A percentile compares a stretch with the other conserved stretches of the same genome.
phyloP scores from a whole-genome alignment of 2,888 invertebrate species.

The Cactoblastis cactorum region DNA sequence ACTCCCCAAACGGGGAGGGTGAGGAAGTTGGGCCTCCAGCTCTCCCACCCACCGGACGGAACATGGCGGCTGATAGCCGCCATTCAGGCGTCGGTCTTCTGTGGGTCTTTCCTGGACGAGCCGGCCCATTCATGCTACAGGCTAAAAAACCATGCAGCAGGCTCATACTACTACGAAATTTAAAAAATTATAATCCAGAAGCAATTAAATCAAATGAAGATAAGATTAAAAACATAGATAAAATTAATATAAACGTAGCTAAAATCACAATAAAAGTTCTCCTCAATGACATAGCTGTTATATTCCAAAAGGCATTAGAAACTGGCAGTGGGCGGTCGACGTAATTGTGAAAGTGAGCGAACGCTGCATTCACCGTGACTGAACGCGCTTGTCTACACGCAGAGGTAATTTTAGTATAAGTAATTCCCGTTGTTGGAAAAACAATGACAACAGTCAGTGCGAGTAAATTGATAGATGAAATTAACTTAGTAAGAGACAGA shows the following conservation, averaged over 20 bases:
- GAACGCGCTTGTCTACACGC: slow-evolving; percentile 9
- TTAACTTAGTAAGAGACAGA: no score
- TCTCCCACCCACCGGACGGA: no score
- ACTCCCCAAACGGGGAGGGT: no score
- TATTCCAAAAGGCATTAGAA: slow-evolving; percentile 36
- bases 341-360: slow-evolving; percentile 70
- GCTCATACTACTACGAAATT: no score
- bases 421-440: not conserved
- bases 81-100: no score
- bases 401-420: not conserved
- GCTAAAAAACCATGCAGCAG: no score
- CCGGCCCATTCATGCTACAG: no score
- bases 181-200: not conserved
- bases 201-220: not conserved
- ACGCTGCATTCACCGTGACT: slow-evolving; percentile 49
- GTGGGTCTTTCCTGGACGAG: no score
- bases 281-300: not conserved
- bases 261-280: not conserved
- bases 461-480: not conserved
- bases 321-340: slow-evolving; percentile 36
- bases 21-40: no score
- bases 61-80: no score
- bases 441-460: no score
- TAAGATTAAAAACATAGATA: not conserved
- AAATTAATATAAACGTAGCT: not conserved